These are phyloP conservation scores for Hirtodrosophila trivittata DNA, from an alignment of 2,888 invertebrate species.

Conservation along the genomic window DNA sequence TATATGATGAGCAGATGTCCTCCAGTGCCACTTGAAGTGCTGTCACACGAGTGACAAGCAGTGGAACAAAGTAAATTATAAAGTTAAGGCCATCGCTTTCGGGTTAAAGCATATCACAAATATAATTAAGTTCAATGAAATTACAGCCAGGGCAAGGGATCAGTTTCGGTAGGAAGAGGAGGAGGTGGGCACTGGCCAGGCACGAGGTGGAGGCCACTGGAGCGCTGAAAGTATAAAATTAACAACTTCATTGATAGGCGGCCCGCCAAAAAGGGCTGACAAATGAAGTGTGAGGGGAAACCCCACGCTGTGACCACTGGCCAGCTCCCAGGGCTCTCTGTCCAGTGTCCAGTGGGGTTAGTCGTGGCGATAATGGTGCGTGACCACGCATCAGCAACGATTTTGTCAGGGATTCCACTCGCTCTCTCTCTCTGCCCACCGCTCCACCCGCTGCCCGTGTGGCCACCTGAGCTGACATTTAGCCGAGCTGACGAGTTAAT, in stretches of 20 bases:
- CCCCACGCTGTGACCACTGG: background rate
- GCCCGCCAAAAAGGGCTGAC: constrained; percentile 55
- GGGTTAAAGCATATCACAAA: constrained; percentile 38
- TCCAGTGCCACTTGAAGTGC: constrained; percentile 9
- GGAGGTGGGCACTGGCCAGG: too few relatives aligned
- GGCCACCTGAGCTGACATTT: constrained; percentile 75
- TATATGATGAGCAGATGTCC: constrained; percentile 1
- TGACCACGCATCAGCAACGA: constrained; percentile 81
- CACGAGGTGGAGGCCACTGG: too few relatives aligned
- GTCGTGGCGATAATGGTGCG: constrained; percentile 78
- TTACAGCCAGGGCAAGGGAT: constrained; percentile 34
- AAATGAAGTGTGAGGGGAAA: constrained; percentile 44
- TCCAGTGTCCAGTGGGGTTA: constrained; percentile 30
- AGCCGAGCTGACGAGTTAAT: constrained; percentile 81
- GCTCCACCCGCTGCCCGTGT: constrained; percentile 13
- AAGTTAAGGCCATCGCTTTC: constrained; percentile 20
- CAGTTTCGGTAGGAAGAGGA: background rate
- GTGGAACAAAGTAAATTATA: constrained; percentile 15
- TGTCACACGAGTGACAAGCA: background rate
- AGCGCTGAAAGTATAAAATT: constrained; percentile 71
- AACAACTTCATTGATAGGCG: constrained; percentile 79
- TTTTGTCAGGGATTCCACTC: constrained; percentile 66
- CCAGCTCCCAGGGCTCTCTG: background rate
- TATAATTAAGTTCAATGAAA: constrained; percentile 50
- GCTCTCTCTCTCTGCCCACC: constrained; percentile 26